Conservation (phyloP, 2,888 invertebrate species). For the Aleiodes alternator region DNA sequence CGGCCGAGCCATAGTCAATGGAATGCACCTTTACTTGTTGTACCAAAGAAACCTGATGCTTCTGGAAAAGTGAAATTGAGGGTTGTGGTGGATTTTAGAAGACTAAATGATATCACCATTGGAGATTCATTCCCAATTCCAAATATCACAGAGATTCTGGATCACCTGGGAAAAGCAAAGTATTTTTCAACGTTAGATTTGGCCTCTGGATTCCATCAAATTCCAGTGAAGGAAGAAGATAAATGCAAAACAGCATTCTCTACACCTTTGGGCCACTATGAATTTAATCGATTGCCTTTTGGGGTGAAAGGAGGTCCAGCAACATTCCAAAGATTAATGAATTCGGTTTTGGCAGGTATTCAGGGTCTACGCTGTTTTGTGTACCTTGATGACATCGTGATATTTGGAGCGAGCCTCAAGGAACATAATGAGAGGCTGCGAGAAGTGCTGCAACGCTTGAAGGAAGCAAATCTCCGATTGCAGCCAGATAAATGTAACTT, state of each 20-base stretch:
- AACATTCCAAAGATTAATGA: conserved; percentile 19
- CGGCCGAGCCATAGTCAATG: conserved; percentile 21
- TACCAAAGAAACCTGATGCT: conserved; percentile 29
- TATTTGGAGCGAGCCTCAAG: conserved; percentile 10
- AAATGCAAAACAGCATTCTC: conserved; percentile 32
- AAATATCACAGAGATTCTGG: conserved; percentile 33
- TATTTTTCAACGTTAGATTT: conserved; percentile 34
- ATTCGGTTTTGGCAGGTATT: neutral
- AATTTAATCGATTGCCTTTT: conserved; percentile 26
- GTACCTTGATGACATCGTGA: conserved; percentile 25
- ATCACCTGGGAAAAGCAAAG: conserved; percentile 26
- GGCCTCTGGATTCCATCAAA: conserved; percentile 28
- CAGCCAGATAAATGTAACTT: conserved; percentile 48
- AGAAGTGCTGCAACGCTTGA: conserved; percentile 16
- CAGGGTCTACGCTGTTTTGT: neutral
- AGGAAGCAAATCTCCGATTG: conserved; percentile 18
- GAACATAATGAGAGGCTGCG: conserved; percentile 35
- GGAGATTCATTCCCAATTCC: conserved; percentile 32
- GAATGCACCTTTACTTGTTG: conserved; percentile 39
- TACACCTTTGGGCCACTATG: conserved; percentile 23
- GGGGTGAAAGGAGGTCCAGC: conserved; percentile 2
- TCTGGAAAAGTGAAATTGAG: neutral
- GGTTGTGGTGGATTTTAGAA: conserved; percentile 14
- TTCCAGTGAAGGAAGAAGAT: conserved; percentile 11
- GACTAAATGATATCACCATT: conserved; percentile 31